Evolutionary conservation across 2,888 invertebrate genomes (phyloP), one percentile per base, ranked within the genome.

Genomic region (Melanchra persicariae): DNA sequence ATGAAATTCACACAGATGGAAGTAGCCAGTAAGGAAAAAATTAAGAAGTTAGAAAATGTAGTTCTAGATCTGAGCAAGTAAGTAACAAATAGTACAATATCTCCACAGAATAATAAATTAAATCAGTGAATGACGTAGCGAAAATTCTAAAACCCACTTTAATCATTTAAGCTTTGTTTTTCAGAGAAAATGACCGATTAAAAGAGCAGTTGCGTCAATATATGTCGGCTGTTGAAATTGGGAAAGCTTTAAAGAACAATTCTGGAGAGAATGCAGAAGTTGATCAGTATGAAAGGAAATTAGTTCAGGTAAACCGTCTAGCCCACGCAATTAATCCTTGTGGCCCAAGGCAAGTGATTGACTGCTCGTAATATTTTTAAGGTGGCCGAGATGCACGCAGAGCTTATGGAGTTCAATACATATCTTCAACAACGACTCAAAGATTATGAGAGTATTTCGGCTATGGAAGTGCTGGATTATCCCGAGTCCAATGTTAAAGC

Each of bases 331-430:
- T 37, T 30, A 45, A 24, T n/a, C n/a, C n/a, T n/a, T n/a, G n/a
- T n/a, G n/a, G n/a, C n/a, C 37, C 0, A 26, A 8, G 17, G 12
- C 6, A 17, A 43, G 40, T 0, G 19, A 24, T 17, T 67, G 17
- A 40, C 26, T 26, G 26, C 15, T 30, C 2, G 12, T 34, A 15
- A 24, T 49, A 70, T 77, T 22, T 74, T 89, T 79, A 65, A 98
- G 98, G 98, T 99, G 0, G 98, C 99, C 3, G 98, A 99, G 94
- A 99, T 99, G 99, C 99, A 99, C 88, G 98, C 98, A 0, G 99
- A 99, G 90, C 94, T 99, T 64, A 98, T 99, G 98, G 98, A 99
- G 91, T 98, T 99, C 87, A 99, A 99, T 93, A 98, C 98, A 68
- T 96, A 97, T 89, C 96, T 99, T 74, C 98, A 98, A 88, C 96